Base-by-base conservation (phyloP, 2,797 vertebrate species). In the Myripristis murdjan region DNA sequence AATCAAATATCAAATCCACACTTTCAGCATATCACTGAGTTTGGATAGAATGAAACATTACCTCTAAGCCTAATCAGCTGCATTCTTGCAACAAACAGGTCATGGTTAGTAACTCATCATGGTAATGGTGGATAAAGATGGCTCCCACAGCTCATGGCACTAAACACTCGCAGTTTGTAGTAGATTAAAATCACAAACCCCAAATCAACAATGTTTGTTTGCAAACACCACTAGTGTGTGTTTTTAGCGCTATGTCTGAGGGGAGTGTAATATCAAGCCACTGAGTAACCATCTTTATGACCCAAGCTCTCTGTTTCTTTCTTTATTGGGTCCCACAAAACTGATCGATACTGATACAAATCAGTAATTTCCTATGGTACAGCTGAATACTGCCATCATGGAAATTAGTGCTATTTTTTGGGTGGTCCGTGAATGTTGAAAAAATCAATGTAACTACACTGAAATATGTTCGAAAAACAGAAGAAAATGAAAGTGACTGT, bases 221-320 rank as follows among this genome's bases (percentile, higher is more conserved):
- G 0, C 2, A 7, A 0, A 23, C 11, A 6, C 31, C 23, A 39
- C 2, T 10, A 18, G 12, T 2, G 39, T 5, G 8, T 26, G 60
- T 56, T 47, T 71, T 12, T 15, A 10, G 46, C 22, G 23, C 28
- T 58, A 46, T 47, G 15, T 3, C 63, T 1, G n/a, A 43, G 15
- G 3, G 15, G 4, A 37, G 2, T n/a, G 12, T 11, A 18, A 49
- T 23, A 43, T 55, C 33, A 52, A 9, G 28, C 3, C 66, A 18
- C 64, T 55, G 74, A 3, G 54, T 18, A 75, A 77, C 81, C 79
- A 68, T 79, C 74, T 79, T 75, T 46, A 77, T 52, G 1, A 72
- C 53, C 2, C 1, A 4, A 2, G 12, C 1, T 22, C 10, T 57
- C 52, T 72, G 18, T 63, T 11, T 26, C 61, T 0, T 0, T 1